Percentiles rank a stretch among this genome's conserved stretches.
These are phyloP conservation scores for Coecobrya sp. DNA, from an alignment of 2,888 invertebrate species.

Conservation along the genomic window DNA sequence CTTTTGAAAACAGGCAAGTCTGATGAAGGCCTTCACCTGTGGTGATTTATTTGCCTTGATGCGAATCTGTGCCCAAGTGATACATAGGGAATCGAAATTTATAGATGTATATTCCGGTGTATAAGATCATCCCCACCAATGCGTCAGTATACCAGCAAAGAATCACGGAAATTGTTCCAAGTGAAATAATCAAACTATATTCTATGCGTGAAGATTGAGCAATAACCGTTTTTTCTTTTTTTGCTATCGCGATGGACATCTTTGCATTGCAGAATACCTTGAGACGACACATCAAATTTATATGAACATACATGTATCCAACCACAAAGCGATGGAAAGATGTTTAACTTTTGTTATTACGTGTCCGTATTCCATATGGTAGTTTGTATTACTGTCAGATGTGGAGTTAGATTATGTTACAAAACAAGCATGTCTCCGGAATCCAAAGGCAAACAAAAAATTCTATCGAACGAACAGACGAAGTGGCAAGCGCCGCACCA, in stretches of 20 bases:
- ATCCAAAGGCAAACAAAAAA: not conserved
- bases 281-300: constrained; percentile 2
- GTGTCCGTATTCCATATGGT: too few relatives aligned
- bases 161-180: not conserved
- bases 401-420: not conserved
- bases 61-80: not conserved
- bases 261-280: not conserved
- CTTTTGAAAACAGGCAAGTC: constrained; percentile 30
- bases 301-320: not conserved
- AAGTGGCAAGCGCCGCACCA: not conserved
- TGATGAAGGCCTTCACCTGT: constrained; percentile 3
- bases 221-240: not conserved
- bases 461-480: too few relatives aligned
- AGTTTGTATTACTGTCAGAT: too few relatives aligned
- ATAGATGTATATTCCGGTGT: not conserved
- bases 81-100: not conserved
- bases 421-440: not conserved
- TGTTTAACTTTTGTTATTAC: too few relatives aligned
- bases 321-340: not conserved
- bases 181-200: not conserved
- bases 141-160: not conserved
- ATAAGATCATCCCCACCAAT: not conserved
- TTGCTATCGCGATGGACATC: not conserved
- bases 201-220: not conserved
- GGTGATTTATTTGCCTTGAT: constrained; percentile 12